Base-by-base conservation (phyloP, 2,797 vertebrate genomes). In the Gymnocypris eckloni region DNA sequence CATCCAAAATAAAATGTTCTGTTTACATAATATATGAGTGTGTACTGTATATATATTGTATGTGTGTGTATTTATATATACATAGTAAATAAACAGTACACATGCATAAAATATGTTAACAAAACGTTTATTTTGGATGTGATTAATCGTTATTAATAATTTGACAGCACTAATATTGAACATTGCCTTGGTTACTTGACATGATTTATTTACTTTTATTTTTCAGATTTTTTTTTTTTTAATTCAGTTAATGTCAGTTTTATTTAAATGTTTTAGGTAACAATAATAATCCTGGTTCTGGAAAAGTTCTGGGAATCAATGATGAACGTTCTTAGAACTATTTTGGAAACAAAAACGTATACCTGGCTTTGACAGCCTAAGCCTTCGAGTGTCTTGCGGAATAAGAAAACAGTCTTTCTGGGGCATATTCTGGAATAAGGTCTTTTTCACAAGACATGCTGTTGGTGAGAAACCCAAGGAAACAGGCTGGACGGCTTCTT, bases 401-500 rank as follows among this genome's bases (percentile, higher is more conserved):
- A 22, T 56, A 56, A 56, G 22, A n/a, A 59, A 22, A 22, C 3
- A 59, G 67, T 72, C 9, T 76, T 37, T 76, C 48, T 52, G 25
- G 48, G 28, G 4, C 37, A 5, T 8, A 10, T 59, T 78, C 54
- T 43, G 12, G 22, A 43, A n/a, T 6, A 10, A 75, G 9, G n/a
- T 75, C 8, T 33, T 52, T 76, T 54, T 15, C 0, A 1, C 8
- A 20, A 6, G 18, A 41, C 33, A n/a, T 20, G 9, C 6, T 33
- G 39, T 41, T 59, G 16, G 52, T 43, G 41, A 73, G 52, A 37
- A 73, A 72, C 20, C 80, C 54, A 13, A 88, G 69, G 82, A 81
- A 86, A 90, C 89, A 89, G 87, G 88, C 91, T 83, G 84, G 81
- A 91, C 88, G 91, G 91, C 83, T 80, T 91, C 91, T 92, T 90